Evolutionary conservation across 2,888 invertebrate species (phyloP), one percentile per base, ranked within the genome.

Genomic region (Athripsodes cinereus): DNA sequence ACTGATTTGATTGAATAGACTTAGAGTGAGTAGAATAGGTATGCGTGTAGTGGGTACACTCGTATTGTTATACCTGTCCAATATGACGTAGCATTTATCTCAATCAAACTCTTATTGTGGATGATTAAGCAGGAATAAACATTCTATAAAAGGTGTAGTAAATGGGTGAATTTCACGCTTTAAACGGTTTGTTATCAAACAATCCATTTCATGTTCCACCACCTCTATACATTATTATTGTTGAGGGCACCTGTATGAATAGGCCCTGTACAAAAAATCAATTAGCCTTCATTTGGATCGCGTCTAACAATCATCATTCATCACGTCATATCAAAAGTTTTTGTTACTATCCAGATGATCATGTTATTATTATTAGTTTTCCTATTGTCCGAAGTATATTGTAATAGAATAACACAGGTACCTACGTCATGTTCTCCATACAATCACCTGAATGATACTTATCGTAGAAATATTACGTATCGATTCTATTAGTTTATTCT

Each of bases 301-400:
- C 54, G 57, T 59, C 55, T 53, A 59, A 48, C 58, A 49, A 61
- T 61, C 63, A 63, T 63, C 63, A 61, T 63, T 63, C 63, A 63
- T 63, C 63, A 63, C 61, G 63, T 63, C 63, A 61, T 57, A 63
- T 62, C 62, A 60, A 59, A 60, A 34, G 48, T 50, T 46, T 61
- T 58, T 61, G 58, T n/a, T 34, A 26, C 26, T 26, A 26, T 10
- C 3, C 5, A 26, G 26, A 26, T 26, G 26, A 26, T 26, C 26
- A 10, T 26, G 26, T 26, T 26, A 26, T 26, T 26, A 26, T 26
- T 6, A 26, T 26, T 6, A 6, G 26, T 26, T 26, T 26, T 26
- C 10, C 26, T 10, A 26, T 26, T 26, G 26, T 26, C 26, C 26
- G 10, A 26, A 26, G 26, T 26, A 10, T n/a, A n/a, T n/a, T 6